Conservation (phyloP, 2,797 vertebrate species). For the Alcedo quadribrachys region DNA sequence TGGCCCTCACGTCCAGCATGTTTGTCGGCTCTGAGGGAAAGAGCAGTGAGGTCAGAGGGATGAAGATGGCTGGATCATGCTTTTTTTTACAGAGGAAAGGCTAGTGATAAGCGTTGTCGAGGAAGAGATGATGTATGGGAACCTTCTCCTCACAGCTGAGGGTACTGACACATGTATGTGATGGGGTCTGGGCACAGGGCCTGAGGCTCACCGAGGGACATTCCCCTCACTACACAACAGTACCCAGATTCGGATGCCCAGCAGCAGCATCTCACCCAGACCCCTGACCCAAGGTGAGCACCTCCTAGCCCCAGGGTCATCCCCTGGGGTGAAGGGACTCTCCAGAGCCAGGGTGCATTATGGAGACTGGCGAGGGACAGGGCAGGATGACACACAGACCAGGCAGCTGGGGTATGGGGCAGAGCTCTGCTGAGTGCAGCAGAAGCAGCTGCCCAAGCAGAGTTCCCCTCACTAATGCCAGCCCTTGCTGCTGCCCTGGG, state of each 20-base stretch:
- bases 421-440: background rate
- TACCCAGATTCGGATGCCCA: background rate
- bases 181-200: fast-evolving
- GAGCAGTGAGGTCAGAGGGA: background rate
- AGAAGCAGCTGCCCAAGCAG: background rate
- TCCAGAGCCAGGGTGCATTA: background rate
- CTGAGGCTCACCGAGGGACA: background rate
- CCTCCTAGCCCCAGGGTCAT: background rate
- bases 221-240: fast-evolving
- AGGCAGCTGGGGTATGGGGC: fast-evolving
- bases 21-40: conserved; percentile 91
- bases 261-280: background rate
- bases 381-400: background rate
- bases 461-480: fast-evolving
- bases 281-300: background rate
- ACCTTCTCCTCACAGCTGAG: background rate
- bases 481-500: background rate
- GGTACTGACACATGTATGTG: background rate
- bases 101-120: fast-evolving
- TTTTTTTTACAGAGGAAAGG: background rate
- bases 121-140: background rate
- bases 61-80: fast-evolving
- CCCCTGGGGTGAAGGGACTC: background rate
- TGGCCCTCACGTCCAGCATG: conserved; percentile 96
- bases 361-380: background rate